A percentile compares a stretch with the other conserved stretches of the same genome.
phyloP scores from a whole-genome alignment of 2,888 invertebrate species.

The Fragum fragum region DNA sequence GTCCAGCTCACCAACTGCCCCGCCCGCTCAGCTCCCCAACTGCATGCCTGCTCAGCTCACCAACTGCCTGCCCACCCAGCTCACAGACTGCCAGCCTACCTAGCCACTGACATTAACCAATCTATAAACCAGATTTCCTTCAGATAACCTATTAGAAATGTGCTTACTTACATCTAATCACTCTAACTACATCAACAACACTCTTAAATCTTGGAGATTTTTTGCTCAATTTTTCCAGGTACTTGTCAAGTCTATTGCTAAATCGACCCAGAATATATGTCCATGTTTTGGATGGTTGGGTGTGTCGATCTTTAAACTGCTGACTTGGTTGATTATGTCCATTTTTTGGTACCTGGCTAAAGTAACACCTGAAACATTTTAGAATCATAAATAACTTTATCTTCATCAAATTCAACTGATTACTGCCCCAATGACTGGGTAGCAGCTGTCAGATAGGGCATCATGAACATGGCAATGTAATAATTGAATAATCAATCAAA shows the following conservation, averaged over 20 bases:
- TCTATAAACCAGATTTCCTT: no score
- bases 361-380: background rate
- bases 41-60: no score
- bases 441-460: no score
- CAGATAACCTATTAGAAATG: background rate
- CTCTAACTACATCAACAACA: slow-evolving; percentile 10
- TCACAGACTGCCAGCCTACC: no score
- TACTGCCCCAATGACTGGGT: no score
- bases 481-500: background rate
- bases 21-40: no score
- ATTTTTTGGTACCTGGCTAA: background rate
- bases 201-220: slow-evolving; percentile 62
- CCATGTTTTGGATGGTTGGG: slow-evolving; percentile 66
- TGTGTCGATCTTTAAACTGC: slow-evolving; percentile 53
- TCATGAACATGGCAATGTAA: background rate
- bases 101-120: no score
- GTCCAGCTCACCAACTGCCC: no score
- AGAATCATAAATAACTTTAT: background rate
- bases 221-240: slow-evolving; percentile 67
- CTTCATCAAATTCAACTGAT: no score
- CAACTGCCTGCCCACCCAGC: no score
- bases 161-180: slow-evolving; percentile 13
- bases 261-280: slow-evolving; percentile 66
- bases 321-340: background rate
- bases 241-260: slow-evolving; percentile 61